A percentile compares a stretch with the other conserved stretches of the same genome.
These are phyloP conservation scores for Hippolais icterina DNA, from an alignment of 2,113 vertebrate species.

Conservation along the genomic window DNA sequence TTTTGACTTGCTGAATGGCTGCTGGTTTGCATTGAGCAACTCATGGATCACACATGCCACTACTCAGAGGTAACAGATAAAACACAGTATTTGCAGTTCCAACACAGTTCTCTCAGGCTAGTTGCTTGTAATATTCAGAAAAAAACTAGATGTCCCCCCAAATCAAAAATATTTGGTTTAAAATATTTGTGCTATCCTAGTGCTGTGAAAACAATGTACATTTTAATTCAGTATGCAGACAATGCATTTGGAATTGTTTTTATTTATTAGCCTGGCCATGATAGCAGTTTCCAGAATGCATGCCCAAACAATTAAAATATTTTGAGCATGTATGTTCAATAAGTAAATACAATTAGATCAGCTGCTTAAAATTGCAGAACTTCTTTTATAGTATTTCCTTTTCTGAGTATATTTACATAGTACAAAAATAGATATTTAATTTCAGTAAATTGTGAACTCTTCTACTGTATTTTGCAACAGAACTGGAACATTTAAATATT, in stretches of 20 bases:
- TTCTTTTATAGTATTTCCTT: background rate
- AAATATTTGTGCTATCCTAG: background rate
- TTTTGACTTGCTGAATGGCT: background rate
- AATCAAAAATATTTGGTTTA: background rate
- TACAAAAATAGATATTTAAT: background rate
- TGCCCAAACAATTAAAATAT: background rate
- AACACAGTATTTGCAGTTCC: background rate
- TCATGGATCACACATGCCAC: background rate
- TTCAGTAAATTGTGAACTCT: background rate
- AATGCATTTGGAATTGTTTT: background rate
- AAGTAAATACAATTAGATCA: background rate
- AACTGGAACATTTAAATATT: background rate
- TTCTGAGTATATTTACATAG: constrained; percentile 12
- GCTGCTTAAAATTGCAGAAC: background rate
- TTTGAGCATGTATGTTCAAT: background rate
- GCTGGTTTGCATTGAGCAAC: background rate
- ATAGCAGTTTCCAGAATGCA: background rate
- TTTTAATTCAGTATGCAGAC: background rate
- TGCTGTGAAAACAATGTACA: background rate
- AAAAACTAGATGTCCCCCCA: background rate
- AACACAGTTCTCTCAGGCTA: background rate
- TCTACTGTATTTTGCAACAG: background rate
- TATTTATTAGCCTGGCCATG: background rate
- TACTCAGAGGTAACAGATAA: background rate
- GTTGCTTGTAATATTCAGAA: background rate